Evolutionary conservation across 2,113 vertebrate species (phyloP).

Genomic region (Pavo muticus): DNA sequence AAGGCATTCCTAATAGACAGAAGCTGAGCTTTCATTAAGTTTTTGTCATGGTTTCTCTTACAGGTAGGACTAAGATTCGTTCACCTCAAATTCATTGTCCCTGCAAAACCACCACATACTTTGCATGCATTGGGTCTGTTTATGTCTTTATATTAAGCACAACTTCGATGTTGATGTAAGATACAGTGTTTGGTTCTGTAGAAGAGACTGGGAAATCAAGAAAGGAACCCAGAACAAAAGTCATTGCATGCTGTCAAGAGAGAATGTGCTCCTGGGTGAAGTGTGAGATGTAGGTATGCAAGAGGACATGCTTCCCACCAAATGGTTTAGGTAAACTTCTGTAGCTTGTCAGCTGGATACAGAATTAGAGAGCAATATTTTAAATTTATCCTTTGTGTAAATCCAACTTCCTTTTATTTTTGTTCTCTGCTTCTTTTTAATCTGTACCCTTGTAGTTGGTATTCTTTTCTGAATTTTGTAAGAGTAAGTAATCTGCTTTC

Average conservation of each 20-base stretch:
- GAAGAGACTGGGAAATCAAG: not conserved
- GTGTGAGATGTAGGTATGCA: fast-evolving
- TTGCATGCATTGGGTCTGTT: not conserved
- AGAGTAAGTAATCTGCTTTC: not conserved
- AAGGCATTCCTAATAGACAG: not conserved
- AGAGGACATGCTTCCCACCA: not conserved
- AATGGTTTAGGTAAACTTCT: not conserved
- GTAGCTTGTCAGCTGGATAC: not conserved
- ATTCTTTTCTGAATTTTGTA: not conserved
- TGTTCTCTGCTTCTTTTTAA: not conserved
- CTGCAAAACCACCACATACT: not conserved
- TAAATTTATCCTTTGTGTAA: not conserved
- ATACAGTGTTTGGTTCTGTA: not conserved
- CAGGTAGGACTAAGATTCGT: not conserved
- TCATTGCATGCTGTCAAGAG: not conserved
- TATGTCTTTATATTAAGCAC: not conserved
- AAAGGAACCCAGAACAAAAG: not conserved
- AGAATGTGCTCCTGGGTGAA: fast-evolving
- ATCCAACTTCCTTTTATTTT: not conserved
- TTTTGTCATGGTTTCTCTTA: not conserved
- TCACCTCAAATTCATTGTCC: not conserved
- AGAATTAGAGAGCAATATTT: not conserved
- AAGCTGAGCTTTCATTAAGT: not conserved
- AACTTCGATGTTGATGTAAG: not conserved
- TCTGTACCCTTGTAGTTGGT: fast-evolving